Base-by-base conservation (phyloP, 2,888 invertebrate species). In the Linyphia triangularis region DNA sequence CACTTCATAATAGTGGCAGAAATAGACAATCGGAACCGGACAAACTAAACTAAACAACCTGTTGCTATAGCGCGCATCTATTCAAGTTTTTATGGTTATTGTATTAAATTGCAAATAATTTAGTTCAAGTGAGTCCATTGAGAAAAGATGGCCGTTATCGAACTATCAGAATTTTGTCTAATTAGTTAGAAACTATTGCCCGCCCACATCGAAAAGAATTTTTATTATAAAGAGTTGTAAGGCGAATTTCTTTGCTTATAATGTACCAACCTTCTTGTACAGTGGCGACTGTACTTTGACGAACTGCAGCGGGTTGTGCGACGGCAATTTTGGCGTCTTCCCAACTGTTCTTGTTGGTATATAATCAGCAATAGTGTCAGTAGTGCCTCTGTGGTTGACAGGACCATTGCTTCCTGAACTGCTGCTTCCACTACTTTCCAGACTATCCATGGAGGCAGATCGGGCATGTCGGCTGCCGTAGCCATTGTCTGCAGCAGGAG, bases 221-320 rank as follows among this genome's bases (percentile, higher is more conserved):
- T 40, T 40, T 26, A 65, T 28, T 40, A 73, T 79, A 16, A 40
- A 40, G n/a, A n/a, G n/a, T n/a, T n/a, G n/a, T n/a, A n/a, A n/a
- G n/a, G n/a, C n/a, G n/a, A n/a, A n/a, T n/a, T n/a, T n/a, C n/a
- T n/a, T n/a, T n/a, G n/a, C n/a, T n/a, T n/a, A n/a, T n/a, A n/a
- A 65, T 63, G 26, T 22, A 22, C 82, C 67, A 65, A 91, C 91
- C 85, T 91, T 90, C 83, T 84, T 90, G 30, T 88, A 89, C n/a
- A 91, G 79, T 24, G 90, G 90, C 26, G 90, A 90, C 40, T 91
- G 90, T 1, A 90, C 90, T 70, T 91, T 91, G n/a, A 91, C 91
- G 75, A 91, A 91, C 67, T 90, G 90, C 33, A 91, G 33, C 5
- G 91, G 91, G 73, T 91, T 90, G 63, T 86, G 85, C 10, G 90